Evolutionary conservation across 2,113 vertebrate species (phyloP).

Genomic region (Pomatostomus ruficeps): DNA sequence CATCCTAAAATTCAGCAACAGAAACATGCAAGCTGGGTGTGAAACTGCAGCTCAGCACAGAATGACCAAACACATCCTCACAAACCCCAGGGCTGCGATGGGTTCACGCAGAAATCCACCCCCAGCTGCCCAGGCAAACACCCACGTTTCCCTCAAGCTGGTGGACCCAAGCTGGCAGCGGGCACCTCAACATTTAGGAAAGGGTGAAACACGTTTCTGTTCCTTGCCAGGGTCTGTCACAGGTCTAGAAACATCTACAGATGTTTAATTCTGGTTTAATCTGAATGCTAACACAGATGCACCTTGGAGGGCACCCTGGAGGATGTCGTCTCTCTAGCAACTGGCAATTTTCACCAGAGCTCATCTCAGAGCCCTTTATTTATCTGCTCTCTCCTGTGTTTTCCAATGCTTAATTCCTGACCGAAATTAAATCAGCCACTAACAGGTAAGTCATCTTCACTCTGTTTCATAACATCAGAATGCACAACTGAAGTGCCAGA

Average conservation of each 20-base stretch:
- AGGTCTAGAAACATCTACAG: neutral
- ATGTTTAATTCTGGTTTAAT: neutral
- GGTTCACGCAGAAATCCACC: neutral
- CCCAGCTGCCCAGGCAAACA: neutral
- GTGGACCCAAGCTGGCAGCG: neutral
- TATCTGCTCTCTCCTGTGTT: neutral
- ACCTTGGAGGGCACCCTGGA: neutral
- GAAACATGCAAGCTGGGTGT: neutral
- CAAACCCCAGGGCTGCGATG: neutral
- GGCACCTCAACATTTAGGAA: neutral
- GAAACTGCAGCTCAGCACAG: neutral
- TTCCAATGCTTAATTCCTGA: neutral
- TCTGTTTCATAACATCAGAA: neutral
- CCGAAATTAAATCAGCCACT: neutral
- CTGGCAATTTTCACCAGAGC: neutral
- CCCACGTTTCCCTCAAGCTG: neutral
- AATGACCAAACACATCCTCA: neutral
- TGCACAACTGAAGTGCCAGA: neutral
- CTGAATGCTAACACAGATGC: neutral
- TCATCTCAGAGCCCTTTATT: neutral
- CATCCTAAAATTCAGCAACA: constrained; percentile 67
- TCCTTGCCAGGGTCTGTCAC: neutral
- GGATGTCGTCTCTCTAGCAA: neutral
- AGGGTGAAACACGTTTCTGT: neutral
- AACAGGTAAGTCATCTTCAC: neutral